A percentile compares a stretch with the other conserved stretches of the same genome.
These are phyloP conservation scores for Beris chalybata DNA, from an alignment of 2,888 invertebrate genomes.

Conservation along the genomic window DNA sequence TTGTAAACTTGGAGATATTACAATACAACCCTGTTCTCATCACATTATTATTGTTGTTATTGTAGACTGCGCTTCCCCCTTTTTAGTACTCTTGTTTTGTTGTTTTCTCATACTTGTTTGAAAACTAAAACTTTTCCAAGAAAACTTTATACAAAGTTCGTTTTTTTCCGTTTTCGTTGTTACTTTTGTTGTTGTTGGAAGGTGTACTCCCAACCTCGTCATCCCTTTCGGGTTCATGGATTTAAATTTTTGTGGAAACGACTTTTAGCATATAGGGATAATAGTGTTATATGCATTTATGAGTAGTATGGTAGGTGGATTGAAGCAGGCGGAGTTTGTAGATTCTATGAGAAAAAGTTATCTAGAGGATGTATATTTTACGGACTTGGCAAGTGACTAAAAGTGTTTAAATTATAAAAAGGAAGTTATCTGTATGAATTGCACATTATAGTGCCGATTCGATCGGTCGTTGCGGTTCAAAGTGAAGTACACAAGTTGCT, in stretches of 20 bases:
- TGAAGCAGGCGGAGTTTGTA: too few relatives aligned
- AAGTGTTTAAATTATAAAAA: constrained; percentile 22
- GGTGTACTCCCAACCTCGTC: not conserved
- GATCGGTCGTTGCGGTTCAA: too few relatives aligned
- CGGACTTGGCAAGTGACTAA: constrained; percentile 19
- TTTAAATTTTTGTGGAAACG: constrained; percentile 15
- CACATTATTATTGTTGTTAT: not conserved
- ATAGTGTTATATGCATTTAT: too few relatives aligned
- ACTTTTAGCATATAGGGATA: too few relatives aligned
- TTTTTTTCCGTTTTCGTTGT: constrained; percentile 18
- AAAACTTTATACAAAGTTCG: constrained; percentile 33
- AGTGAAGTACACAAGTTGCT: too few relatives aligned
- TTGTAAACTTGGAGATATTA: too few relatives aligned
- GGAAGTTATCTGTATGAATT: constrained; percentile 19
- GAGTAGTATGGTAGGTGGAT: too few relatives aligned
- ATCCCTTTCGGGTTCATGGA: not conserved
- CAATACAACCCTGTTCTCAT: not conserved
- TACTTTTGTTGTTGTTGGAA: constrained; percentile 14
- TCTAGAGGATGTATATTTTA: not conserved
- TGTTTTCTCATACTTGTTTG: constrained; percentile 11
- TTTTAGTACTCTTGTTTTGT: not conserved
- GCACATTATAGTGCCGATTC: constrained; percentile 4
- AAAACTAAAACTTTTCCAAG: constrained; percentile 20
- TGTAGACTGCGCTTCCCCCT: too few relatives aligned
- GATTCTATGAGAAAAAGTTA: too few relatives aligned